Evolutionary conservation across 2,888 invertebrate genomes (phyloP).

Genomic region (Leucozona laternaria): DNA sequence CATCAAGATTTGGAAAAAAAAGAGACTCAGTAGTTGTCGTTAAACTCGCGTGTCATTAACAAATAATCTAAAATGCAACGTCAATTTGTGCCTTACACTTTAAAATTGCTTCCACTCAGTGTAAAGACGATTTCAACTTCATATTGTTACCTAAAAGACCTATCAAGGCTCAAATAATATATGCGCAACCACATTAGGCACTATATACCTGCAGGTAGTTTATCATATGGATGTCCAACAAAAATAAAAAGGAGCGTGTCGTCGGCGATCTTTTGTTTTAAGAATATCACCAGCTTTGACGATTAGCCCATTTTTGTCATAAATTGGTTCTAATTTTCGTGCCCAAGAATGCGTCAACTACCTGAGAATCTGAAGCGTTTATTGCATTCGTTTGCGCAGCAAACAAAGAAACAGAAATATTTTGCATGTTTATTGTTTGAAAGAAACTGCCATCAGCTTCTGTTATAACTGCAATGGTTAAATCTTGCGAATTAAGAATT

Average conservation of each 20-base stretch:
- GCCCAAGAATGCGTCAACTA: constrained; percentile 2
- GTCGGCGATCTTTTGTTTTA: constrained; percentile 15
- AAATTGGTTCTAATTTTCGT: constrained; percentile 30
- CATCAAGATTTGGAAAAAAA: too few species aligned
- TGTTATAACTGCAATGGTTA: constrained; percentile 45
- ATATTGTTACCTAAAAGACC: too few species aligned
- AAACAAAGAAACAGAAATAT: constrained; percentile 41
- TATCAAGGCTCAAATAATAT: not conserved
- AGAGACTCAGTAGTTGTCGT: too few species aligned
- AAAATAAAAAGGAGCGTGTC: constrained; percentile 41
- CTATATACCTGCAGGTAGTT: not conserved
- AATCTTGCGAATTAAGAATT: constrained; percentile 43
- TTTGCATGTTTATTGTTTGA: constrained; percentile 58
- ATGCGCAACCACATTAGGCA: not conserved
- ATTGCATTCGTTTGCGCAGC: constrained; percentile 24
- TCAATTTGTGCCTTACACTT: too few species aligned
- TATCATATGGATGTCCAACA: not conserved
- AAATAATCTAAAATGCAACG: too few species aligned
- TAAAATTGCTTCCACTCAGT: too few species aligned
- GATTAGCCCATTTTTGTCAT: constrained; percentile 38
- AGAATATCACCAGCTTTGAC: constrained; percentile 10
- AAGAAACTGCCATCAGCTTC: constrained; percentile 51
- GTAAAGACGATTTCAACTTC: too few species aligned
- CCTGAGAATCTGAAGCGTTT: constrained; percentile 17
- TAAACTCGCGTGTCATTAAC: too few species aligned